Conservation (phyloP, 1,140 invertebrate genomes). For the Coboldia fuscipes region DNA sequence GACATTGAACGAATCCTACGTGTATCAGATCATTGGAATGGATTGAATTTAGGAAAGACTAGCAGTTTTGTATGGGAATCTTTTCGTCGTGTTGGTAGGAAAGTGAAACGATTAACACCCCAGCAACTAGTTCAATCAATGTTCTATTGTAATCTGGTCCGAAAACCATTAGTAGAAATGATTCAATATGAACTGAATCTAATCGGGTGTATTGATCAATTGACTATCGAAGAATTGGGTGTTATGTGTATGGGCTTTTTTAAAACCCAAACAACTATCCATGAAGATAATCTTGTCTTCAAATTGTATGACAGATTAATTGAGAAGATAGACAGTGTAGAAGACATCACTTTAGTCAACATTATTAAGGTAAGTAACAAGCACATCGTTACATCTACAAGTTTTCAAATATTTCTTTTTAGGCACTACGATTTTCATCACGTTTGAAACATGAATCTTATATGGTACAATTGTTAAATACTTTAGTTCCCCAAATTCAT, state of each 20-base stretch:
- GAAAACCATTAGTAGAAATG: constrained; percentile 22
- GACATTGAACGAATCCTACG: constrained; percentile 19
- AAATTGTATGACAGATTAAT: constrained; percentile 21
- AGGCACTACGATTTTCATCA: constrained; percentile 19
- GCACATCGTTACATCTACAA: background rate
- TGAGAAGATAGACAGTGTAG: constrained; percentile 17
- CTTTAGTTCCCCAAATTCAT: constrained; percentile 18
- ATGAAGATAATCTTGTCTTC: constrained; percentile 17
- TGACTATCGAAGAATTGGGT: constrained; percentile 28
- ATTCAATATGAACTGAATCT: constrained; percentile 30
- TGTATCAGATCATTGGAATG: constrained; percentile 26
- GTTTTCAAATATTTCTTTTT: background rate
- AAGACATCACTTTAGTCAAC: constrained; percentile 25
- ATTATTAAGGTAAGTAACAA: constrained; percentile 25
- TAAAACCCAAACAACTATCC: constrained; percentile 31
- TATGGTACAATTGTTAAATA: constrained; percentile 13
- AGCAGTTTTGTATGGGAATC: constrained; percentile 22
- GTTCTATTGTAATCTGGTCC: constrained; percentile 26
- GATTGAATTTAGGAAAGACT: constrained; percentile 17
- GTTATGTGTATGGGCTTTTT: constrained; percentile 35
- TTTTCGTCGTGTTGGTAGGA: constrained; percentile 23
- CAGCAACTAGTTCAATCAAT: constrained; percentile 29
- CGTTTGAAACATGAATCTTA: constrained; percentile 10
- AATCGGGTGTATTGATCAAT: constrained; percentile 19
- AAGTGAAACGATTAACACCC: constrained; percentile 20